These are phyloP conservation scores for Spinus olivaceus DNA, from an alignment of 2,797 vertebrate genomes.

Conservation along the genomic window DNA sequence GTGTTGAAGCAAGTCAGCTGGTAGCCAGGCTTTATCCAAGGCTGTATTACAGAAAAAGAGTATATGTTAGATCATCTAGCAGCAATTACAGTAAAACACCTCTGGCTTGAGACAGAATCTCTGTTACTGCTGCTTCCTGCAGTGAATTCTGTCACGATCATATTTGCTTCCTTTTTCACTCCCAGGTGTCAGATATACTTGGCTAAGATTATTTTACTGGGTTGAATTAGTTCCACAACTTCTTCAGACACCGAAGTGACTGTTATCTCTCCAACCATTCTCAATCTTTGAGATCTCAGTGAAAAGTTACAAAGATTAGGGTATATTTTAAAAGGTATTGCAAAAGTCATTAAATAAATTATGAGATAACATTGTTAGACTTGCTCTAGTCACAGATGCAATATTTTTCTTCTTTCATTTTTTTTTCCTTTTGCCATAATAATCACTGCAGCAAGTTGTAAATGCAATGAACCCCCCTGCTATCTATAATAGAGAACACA, in stretches of 20 bases:
- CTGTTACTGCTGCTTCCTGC: constrained; percentile 20
- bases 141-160: constrained; percentile 8
- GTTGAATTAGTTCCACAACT: background rate
- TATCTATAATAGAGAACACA: background rate
- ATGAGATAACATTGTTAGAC: background rate
- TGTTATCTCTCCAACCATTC: background rate
- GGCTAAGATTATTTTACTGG: background rate
- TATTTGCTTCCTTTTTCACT: constrained; percentile 8
- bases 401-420: background rate
- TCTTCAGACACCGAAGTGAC: background rate
- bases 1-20: constrained; percentile 36
- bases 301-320: background rate
- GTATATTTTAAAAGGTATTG: constrained; percentile 15
- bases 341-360: background rate
- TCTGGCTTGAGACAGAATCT: constrained; percentile 4
- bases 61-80: constrained; percentile 47
- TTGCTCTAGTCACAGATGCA: background rate
- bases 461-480: background rate
- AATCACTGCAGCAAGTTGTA: background rate
- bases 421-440: background rate
- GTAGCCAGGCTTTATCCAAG: constrained; percentile 22
- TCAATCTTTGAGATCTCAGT: background rate
- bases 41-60: constrained; percentile 9
- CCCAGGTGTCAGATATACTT: constrained; percentile 5
- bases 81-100: constrained; percentile 50